A percentile compares a stretch with the other conserved stretches of the same genome.
Conservation (phyloP, 2,797 vertebrate species). For the Orientallactaga sibirica region DNA sequence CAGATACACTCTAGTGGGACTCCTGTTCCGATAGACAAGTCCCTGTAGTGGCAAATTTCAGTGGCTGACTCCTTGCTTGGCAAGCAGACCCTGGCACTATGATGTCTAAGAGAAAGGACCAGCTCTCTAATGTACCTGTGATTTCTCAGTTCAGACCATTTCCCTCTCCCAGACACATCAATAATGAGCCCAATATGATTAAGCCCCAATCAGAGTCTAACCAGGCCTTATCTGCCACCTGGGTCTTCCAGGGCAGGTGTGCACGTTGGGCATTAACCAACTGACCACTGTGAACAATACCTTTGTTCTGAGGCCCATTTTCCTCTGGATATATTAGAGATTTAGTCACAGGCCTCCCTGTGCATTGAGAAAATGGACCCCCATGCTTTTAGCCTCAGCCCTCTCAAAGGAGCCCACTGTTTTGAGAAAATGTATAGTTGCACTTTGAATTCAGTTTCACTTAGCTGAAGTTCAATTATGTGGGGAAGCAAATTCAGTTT, state of each 20-base stretch:
- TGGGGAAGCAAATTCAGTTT: conserved; percentile 60
- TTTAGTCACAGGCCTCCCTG: conserved; percentile 70
- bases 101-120: conserved; percentile 24
- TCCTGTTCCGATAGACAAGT: neutral
- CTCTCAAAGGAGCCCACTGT: conserved; percentile 78
- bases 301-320: conserved; percentile 75
- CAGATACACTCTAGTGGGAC: neutral
- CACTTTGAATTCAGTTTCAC: conserved; percentile 55
- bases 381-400: conserved; percentile 64
- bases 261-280: conserved; percentile 70
- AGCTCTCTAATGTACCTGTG: conserved; percentile 56
- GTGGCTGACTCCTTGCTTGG: neutral
- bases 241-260: conserved; percentile 77
- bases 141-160: conserved; percentile 54
- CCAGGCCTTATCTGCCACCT: conserved; percentile 67
- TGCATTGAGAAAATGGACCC: conserved; percentile 79
- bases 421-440: conserved; percentile 76
- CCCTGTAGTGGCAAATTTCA: conserved; percentile 34
- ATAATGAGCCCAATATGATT: conserved; percentile 66
- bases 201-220: conserved; percentile 56
- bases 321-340: conserved; percentile 70
- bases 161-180: conserved; percentile 56
- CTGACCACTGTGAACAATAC: conserved; percentile 77
- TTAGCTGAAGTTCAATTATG: conserved; percentile 65
- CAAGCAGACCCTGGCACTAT: neutral